Conservation (phyloP, 1,140 invertebrate genomes). For the Listronotus bonariensis region DNA sequence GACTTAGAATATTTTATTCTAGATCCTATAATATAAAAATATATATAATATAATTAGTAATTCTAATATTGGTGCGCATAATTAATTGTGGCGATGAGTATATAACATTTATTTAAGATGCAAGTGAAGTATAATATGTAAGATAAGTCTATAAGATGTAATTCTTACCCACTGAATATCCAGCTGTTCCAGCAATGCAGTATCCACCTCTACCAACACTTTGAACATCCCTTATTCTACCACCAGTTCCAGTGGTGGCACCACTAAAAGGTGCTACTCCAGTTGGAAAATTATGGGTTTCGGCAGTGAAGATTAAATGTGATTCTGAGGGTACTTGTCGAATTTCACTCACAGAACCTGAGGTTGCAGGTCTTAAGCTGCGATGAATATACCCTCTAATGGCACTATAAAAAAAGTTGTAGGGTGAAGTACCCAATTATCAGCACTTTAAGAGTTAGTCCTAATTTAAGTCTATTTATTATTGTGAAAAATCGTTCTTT, state of each 20-base stretch:
- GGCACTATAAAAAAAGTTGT: constrained; percentile 67
- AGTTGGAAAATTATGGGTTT: constrained; percentile 99
- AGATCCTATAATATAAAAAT: no score
- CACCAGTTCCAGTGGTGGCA: constrained; percentile 95
- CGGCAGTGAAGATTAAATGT: constrained; percentile 97
- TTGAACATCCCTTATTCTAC: constrained; percentile 92
- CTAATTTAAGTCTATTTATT: no score
- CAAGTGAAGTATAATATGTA: no score
- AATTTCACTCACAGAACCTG: constrained; percentile 70
- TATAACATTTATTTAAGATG: no score
- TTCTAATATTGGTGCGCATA: no score
- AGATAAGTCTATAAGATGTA: no score
- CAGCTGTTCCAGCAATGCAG: constrained; percentile 94
- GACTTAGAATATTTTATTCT: no score
- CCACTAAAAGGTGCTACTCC: constrained; percentile 93
- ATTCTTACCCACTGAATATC: constrained; percentile 90
- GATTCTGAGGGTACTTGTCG: constrained; percentile 63
- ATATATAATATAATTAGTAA: no score
- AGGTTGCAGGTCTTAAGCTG: constrained; percentile 64
- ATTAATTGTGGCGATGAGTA: no score
- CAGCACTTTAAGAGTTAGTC: no score
- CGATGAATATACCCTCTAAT: constrained; percentile 82
- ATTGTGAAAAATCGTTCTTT: no score
- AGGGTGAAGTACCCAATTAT: no score
- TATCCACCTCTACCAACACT: constrained; percentile 89